Conservation (phyloP, 2,888 invertebrate species). For the Drosophila formosana region DNA sequence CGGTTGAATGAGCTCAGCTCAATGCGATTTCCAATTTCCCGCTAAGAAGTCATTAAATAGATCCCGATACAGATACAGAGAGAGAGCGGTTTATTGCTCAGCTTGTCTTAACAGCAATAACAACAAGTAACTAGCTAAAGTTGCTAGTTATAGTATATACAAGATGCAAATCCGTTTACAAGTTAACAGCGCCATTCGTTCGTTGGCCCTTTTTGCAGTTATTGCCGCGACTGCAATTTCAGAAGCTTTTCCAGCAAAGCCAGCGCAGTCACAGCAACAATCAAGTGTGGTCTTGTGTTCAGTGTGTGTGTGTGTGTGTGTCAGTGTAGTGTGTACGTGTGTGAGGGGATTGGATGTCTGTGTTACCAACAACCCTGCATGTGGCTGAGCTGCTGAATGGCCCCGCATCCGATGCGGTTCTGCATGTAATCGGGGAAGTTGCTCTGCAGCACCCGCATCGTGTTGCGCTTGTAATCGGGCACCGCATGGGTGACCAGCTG, state of each 20-base stretch:
- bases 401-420: conserved; percentile 88
- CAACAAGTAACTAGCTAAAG: conserved; percentile 49
- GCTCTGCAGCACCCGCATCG: conserved; percentile 88
- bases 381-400: conserved; percentile 86
- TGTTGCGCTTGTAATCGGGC: conserved; percentile 86
- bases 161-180: conserved; percentile 43
- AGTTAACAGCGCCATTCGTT: background rate
- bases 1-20: conserved; percentile 19
- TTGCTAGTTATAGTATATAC: conserved; percentile 55
- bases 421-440: conserved; percentile 89
- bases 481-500: conserved; percentile 87
- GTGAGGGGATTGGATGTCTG: background rate
- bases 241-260: conserved; percentile 51
- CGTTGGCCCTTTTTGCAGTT: conserved; percentile 21
- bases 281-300: conserved; percentile 8
- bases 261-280: conserved; percentile 44
- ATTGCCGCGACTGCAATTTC: conserved; percentile 58
- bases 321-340: background rate
- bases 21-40: background rate
- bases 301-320: conserved; percentile 20
- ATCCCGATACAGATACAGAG: background rate
- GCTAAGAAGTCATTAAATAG: background rate
- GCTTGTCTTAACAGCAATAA: conserved; percentile 57
- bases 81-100: conserved; percentile 62
- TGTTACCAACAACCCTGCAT: conserved; percentile 84